These are phyloP conservation scores for Nomada ruficornis DNA, from an alignment of 2,888 invertebrate species.

Conservation along the genomic window DNA sequence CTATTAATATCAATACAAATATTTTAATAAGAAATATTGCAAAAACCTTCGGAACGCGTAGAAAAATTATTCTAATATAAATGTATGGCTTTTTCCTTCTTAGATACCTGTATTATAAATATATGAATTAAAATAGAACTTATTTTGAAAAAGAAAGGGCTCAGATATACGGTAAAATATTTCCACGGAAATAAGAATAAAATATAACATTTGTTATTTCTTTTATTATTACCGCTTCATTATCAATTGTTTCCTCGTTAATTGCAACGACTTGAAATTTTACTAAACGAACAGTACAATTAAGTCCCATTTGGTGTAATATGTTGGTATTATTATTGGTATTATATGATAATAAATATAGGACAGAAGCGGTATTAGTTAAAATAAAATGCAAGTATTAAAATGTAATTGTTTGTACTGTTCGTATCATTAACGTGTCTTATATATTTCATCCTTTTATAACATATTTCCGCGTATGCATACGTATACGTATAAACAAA, in stretches of 20 bases:
- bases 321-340: not conserved
- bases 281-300: conserved; percentile 18
- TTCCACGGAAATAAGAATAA: conserved; percentile 32
- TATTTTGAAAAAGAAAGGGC: conserved; percentile 20
- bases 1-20: conserved; percentile 37
- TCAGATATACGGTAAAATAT: conserved; percentile 19
- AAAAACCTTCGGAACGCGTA: conserved; percentile 53
- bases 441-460: not conserved
- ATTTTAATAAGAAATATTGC: conserved; percentile 54
- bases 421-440: conserved; percentile 15
- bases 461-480: not conserved
- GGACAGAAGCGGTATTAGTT: conserved; percentile 13
- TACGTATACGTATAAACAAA: conserved; percentile 3
- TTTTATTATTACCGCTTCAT: conserved; percentile 40
- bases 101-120: conserved; percentile 21
- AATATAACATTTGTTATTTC: conserved; percentile 10
- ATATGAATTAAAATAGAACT: conserved; percentile 21
- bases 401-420: conserved; percentile 8
- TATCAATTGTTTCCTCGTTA: conserved; percentile 31
- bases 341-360: conserved; percentile 3
- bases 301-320: conserved; percentile 14
- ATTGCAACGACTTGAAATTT: conserved; percentile 17
- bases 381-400: conserved; percentile 2
- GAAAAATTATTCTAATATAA: conserved; percentile 56
- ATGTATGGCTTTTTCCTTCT: conserved; percentile 41